phyloP scores from a whole-genome alignment of 92 coral and sea anemone genomes.

The Palythoa heliodiscus region DNA sequence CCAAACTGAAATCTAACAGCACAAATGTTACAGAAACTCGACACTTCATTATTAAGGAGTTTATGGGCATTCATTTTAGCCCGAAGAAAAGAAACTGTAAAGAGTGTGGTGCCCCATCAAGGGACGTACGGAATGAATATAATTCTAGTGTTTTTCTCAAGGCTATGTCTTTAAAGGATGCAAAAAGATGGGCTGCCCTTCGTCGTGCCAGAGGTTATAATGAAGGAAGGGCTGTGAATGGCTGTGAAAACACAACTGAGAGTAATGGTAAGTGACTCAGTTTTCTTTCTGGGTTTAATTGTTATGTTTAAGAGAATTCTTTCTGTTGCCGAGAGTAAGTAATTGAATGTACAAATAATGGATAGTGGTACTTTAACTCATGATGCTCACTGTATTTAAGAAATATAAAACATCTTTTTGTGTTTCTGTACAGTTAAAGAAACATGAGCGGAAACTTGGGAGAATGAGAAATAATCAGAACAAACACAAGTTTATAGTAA shows the following conservation, averaged over 20 bases:
- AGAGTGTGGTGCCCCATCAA: conserved; percentile 83
- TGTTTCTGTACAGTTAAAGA: no score
- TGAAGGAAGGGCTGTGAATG: neutral
- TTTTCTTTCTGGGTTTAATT: no score
- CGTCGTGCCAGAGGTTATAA: conserved; percentile 47
- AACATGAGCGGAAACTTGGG: no score
- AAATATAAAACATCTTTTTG: no score
- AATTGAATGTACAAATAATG: no score
- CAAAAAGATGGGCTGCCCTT: conserved; percentile 75
- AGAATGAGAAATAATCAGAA: no score
- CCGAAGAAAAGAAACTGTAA: conserved; percentile 71
- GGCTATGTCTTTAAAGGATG: conserved; percentile 78
- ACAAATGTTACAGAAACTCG: conserved; percentile 89
- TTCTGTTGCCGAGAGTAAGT: no score
- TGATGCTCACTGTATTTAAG: no score
- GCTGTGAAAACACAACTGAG: neutral
- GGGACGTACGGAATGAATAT: conserved; percentile 83
- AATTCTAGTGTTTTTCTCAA: conserved; percentile 73
- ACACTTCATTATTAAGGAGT: conserved; percentile 77
- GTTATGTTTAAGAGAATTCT: no score
- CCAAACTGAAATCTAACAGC: conserved; percentile 70
- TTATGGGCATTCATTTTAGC: conserved; percentile 66
- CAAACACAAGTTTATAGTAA: no score
- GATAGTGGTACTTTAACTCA: no score
- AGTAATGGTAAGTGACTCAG: neutral